phyloP scores from a whole-genome alignment of 2,113 vertebrate genomes.

The Scomber scombrus region DNA sequence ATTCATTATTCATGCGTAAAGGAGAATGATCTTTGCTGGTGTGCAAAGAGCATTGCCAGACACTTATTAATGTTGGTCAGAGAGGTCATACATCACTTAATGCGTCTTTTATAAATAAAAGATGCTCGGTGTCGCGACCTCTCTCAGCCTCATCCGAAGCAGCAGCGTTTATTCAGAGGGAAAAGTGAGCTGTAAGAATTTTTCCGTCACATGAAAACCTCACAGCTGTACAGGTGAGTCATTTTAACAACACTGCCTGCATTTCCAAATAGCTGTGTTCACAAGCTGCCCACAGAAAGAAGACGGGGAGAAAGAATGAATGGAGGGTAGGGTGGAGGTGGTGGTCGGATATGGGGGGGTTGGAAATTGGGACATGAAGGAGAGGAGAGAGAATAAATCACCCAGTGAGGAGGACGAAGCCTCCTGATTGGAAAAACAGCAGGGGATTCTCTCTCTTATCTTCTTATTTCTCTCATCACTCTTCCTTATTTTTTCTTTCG shows the following conservation, averaged over 20 bases:
- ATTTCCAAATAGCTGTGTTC: slow-evolving; percentile 60
- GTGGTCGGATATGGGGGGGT: not conserved
- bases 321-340: slow-evolving; percentile 24
- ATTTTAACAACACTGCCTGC: slow-evolving; percentile 57
- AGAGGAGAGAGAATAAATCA: slow-evolving; percentile 76
- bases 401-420: slow-evolving; percentile 64
- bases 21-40: slow-evolving; percentile 34
- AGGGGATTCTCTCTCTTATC: slow-evolving; percentile 69
- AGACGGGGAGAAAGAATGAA: slow-evolving; percentile 53
- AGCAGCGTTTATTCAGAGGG: slow-evolving; percentile 1
- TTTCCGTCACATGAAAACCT: slow-evolving; percentile 29
- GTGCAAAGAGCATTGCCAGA: slow-evolving; percentile 24
- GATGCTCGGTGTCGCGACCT: slow-evolving; percentile 16
- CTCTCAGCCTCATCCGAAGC: slow-evolving; percentile 24
- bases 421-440: slow-evolving; percentile 77
- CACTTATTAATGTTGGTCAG: slow-evolving; percentile 53
- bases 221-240: slow-evolving; percentile 66
- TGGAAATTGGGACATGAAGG: slow-evolving; percentile 73
- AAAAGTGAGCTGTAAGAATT: slow-evolving; percentile 34
- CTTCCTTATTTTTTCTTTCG: not conserved
- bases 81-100: slow-evolving; percentile 65
- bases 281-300: slow-evolving; percentile 44
- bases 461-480: slow-evolving; percentile 53
- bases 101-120: slow-evolving; percentile 66
- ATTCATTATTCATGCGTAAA: slow-evolving; percentile 63